Base-by-base conservation (phyloP, 2,888 invertebrate genomes). In the Cylindroiulus punctatus region DNA sequence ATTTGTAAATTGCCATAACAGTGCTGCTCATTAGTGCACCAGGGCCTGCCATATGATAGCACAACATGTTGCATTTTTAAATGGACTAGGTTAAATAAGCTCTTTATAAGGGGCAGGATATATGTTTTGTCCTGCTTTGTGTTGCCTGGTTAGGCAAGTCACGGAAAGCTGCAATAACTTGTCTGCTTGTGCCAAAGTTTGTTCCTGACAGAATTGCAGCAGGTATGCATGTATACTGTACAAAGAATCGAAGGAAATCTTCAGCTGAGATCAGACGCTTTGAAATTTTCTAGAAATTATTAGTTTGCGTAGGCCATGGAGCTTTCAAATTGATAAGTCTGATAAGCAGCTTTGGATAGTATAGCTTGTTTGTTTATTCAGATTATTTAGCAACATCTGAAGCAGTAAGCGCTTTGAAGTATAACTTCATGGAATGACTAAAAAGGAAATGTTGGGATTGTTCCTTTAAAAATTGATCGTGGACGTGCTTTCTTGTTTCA, bases 1-100 rank as follows among this genome's bases (percentile, higher is more conserved):
- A 65, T 52, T 65, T 22, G 65, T 65, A 65, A 65, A 65, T 65
- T 65, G 65, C 65, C 65, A 65, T 65, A 65, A 65, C 65, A 65
- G 65, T 26, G 14, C 44, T 65, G 65, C 65, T 65, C 65, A 10
- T 65, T 65, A 65, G 26, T 65, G 12, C 19, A 7, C 26, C 65
- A 22, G 26, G 26, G 65, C n/a, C n/a, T 52, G 3, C 52, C 19
- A 7, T 52, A 52, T 52, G 10, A 19, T 52, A 52, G 52, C 52
- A 19, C 19, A n/a, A 19, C n/a, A 52, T 52, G n/a, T 52, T 52
- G 52, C 52, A 52, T 52, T 52, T 52, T 10, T 7, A 52, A 52
- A 1, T n/a, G 19, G 17, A n/a, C 17, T 52, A 52, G 52, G 52
- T n/a, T 52, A 19, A 52, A 52, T 52, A 52, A 19, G 19, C 52